Base-by-base conservation (phyloP, 2,797 vertebrate genomes). In the Heteromormyrus szaboi region DNA sequence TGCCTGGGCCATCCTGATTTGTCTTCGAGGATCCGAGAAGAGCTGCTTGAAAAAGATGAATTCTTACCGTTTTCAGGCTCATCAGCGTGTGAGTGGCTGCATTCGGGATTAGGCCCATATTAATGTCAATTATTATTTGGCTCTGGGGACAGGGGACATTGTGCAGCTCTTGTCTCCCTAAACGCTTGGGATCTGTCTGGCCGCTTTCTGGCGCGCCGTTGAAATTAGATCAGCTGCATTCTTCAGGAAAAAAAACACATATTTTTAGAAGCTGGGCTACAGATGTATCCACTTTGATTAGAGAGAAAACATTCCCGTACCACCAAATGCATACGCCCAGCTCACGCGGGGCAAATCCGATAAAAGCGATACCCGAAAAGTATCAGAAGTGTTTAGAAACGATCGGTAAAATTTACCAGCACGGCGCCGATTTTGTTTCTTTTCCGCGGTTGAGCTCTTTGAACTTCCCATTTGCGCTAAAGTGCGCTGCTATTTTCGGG, bases 1-100 rank as follows among this genome's bases (percentile, higher is more conserved):
- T 90, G 91, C 92, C 85, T 97, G 97, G 97, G 96, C 96, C 92
- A 93, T 98, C 92, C 88, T 98, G 92, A 94, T 99, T 90, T 99
- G 98, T 92, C 95, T 99, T 12, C 95, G 95, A 91, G 92, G 92
- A 12, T 91, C 93, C 56, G 95, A 93, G 91, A 93, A 92, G 86
- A 95, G 94, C 87, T 99, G 98, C 90, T 91, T 97, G 91, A 93
- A 96, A 89, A 95, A 90, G 87, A 92, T 96, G 88, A 92, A 94
- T 89, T 94, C 96, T 51, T 93, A 89, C 90, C 95, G 89, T 81
- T 93, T 97, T 88, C 91, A 94, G 87, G 92, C 92, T 33, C 94
- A 96, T 91, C 98, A 98, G 93, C 97, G 91, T 96, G 98, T 99
- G 96, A 90, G 94, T 83, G 14, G 2, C 85, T 56, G 33, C 17